Evolutionary conservation across 2,797 vertebrate species (phyloP).

Genomic region (Lacerta viridis): DNA sequence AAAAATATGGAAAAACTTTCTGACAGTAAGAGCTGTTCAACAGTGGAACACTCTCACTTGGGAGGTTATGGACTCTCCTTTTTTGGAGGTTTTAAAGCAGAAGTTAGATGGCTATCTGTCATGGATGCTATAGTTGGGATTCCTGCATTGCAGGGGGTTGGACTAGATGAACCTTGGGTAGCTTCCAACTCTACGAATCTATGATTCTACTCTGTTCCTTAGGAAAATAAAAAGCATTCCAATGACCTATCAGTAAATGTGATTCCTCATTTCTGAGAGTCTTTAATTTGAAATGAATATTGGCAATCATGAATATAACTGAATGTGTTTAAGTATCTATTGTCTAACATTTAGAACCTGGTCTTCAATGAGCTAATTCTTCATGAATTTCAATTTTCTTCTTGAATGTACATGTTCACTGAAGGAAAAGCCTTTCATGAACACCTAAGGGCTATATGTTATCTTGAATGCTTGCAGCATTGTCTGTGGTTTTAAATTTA

Average conservation of each 20-base stretch:
- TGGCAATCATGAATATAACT: background rate
- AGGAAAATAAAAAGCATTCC: background rate
- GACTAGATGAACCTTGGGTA: too few relatives aligned
- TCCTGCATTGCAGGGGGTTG: too few relatives aligned
- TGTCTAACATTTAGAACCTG: slow-evolving; percentile 32
- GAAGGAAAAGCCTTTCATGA: background rate
- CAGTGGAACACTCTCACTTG: too few relatives aligned
- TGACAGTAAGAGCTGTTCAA: too few relatives aligned
- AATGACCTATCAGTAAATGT: background rate
- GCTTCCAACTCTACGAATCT: too few relatives aligned
- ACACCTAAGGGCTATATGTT: background rate
- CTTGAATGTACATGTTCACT: background rate
- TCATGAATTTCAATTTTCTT: slow-evolving; percentile 14
- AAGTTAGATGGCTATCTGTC: too few relatives aligned
- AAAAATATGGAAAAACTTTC: too few relatives aligned
- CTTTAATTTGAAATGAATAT: slow-evolving; percentile 18
- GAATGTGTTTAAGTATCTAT: background rate
- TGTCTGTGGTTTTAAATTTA: too few relatives aligned
- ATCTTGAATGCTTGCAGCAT: too few relatives aligned
- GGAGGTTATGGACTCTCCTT: too few relatives aligned
- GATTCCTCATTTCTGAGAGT: background rate
- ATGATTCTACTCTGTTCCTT: background rate
- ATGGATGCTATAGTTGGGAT: too few relatives aligned
- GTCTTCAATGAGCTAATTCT: background rate
- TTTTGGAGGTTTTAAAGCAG: too few relatives aligned